Evolutionary conservation across 2,113 vertebrate genomes (phyloP).

Genomic region (Leucopsar rothschildi): DNA sequence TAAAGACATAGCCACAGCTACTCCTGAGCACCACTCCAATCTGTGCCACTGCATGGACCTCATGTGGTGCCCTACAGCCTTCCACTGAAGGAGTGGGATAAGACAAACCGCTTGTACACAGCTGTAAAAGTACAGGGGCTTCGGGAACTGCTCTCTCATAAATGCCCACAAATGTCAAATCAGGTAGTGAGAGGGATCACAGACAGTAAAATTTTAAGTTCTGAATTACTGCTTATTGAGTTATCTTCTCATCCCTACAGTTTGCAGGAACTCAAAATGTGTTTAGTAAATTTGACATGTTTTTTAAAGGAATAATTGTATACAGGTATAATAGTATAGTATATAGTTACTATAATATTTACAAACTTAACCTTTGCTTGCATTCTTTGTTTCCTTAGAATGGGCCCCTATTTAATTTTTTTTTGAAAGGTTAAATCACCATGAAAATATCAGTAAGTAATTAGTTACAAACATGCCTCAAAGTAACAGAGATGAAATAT

Average conservation of each 20-base stretch:
- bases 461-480: neutral
- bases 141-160: neutral
- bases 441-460: neutral
- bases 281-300: neutral
- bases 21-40: neutral
- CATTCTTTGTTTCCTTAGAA: neutral
- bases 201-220: neutral
- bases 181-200: neutral
- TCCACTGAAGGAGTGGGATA: neutral
- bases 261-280: neutral
- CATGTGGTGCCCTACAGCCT: neutral
- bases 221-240: neutral
- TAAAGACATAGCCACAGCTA: neutral
- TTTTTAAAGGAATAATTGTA: neutral
- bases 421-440: neutral
- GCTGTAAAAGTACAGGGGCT: neutral
- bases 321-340: no score
- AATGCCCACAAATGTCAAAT: neutral
- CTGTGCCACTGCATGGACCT: neutral
- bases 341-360: neutral
- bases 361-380: neutral
- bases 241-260: neutral
- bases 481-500: neutral
- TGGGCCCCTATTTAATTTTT: no score
- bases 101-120: accelerated